Conservation (phyloP, 2,113 vertebrate genomes). For the Notarius quadriscutis region DNA sequence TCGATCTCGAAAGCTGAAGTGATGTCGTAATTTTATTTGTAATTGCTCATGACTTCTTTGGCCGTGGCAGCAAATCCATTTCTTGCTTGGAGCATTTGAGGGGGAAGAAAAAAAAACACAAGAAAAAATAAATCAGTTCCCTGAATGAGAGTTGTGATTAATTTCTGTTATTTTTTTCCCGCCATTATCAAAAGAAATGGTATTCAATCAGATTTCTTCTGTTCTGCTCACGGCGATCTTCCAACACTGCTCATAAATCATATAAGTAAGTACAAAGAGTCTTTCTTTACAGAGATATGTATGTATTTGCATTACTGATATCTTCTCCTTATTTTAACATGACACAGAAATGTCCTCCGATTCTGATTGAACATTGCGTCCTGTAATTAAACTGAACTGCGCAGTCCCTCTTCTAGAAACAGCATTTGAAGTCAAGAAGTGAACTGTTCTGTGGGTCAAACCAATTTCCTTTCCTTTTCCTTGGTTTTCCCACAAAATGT, state of each 20-base stretch:
- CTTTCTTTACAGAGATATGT: conserved; percentile 36
- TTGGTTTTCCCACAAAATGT: conserved; percentile 3
- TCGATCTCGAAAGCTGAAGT: conserved; percentile 27
- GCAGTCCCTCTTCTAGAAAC: conserved; percentile 13
- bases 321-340: conserved; percentile 62
- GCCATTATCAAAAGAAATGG: conserved; percentile 52
- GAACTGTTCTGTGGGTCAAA: conserved; percentile 50
- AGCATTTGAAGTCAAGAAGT: conserved; percentile 62
- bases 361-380: conserved; percentile 53
- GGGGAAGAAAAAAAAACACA: neutral
- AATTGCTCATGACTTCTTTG: conserved; percentile 55
- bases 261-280: conserved; percentile 56
- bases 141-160: conserved; percentile 49
- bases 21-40: conserved; percentile 57
- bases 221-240: conserved; percentile 32
- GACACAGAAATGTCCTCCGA: conserved; percentile 39
- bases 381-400: conserved; percentile 64
- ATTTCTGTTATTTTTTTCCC: conserved; percentile 54
- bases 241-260: conserved; percentile 53
- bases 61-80: conserved; percentile 50
- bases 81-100: conserved; percentile 24
- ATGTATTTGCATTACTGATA: conserved; percentile 58
- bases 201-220: conserved; percentile 42
- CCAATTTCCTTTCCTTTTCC: conserved; percentile 57
- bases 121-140: conserved; percentile 45